Evolutionary conservation across 2,888 invertebrate species (phyloP), one percentile per base, ranked within the genome.

Genomic region (Leptopterna dolabrata): DNA sequence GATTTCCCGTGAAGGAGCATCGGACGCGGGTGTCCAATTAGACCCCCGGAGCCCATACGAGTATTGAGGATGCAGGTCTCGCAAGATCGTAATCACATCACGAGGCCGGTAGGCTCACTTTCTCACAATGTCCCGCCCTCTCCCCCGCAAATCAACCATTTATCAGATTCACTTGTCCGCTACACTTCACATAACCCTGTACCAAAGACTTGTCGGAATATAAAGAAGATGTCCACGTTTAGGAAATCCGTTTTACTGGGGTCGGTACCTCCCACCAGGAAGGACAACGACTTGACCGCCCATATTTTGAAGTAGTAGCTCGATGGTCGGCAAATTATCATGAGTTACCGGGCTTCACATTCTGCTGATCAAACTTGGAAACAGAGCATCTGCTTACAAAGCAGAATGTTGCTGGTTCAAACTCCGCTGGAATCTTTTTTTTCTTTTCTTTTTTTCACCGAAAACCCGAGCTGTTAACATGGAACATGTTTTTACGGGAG

Each of bases 81-180:
- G 73, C 51, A 29, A 36, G 30, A 36, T 43, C 36, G 85, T 85
- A 85, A 85, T 85, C 85, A 85, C 85, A 85, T 85, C 85, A 85
- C 24, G 51, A 43, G 47, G 85, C 70, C 47, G 27, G 24, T 36
- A n/a, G 43, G 71, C 71, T 73, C 73, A 71, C 73, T 85, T 73
- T 85, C 85, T 85, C 85, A 85, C 85, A 85, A 85, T 85, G 85
- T 85, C 85, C 85, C 73, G 47, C 71, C 81, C 51, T 43, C 1
- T 19, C 41, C 41, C 85, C 84, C 27, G 86, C 78, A 78, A 87
- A 87, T 87, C 86, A 87, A 87, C 78, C 86, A 80, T 87, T 87
- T 87, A 87, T 87, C 86, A 87, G 86, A 87, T 87, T 80, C 78
- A 85, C 85, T 85, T 85, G 85, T 85, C 85, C 85, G 85, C 85